Base-by-base conservation (phyloP, 2,888 invertebrate genomes). In the Drosophila kanekoi region DNA sequence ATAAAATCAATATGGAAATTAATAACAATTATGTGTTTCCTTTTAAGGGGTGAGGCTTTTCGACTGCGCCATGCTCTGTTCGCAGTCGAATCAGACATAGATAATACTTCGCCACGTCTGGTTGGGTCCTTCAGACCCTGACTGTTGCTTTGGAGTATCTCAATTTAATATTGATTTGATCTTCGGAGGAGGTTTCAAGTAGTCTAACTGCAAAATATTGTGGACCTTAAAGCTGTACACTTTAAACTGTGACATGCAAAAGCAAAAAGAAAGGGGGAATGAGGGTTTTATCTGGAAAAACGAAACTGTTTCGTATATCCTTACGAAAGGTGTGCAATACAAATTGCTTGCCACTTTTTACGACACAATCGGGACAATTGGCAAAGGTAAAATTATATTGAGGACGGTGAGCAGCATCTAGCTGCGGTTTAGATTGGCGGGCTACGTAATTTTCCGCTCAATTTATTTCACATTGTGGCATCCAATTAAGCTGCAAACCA, bases 401-500 rank as follows among this genome's bases (percentile, higher is more conserved):
- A 44, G 74, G 44, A 66, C 61, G 74, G 40, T 52, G 70, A 66
- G 65, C 62, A 60, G 44, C 67, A 68, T 71, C 77, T 74, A 72
- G 76, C 64, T 86, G 87, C 49, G 87, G 83, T 77, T 79, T 77
- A 81, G 81, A 83, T 83, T 83, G 78, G 77, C 81, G 85, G 82
- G 65, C 87, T 87, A 90, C 92, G 92, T 92, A 92, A 92, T 92
- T 92, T 92, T 92, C 91, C 89, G 92, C 92, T 92, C 92, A 92
- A 92, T 92, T 92, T 92, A 92, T 90, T 91, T 89, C 90, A 90
- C 91, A 92, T 92, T 92, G 92, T 90, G 92, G 92, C 91, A 87
- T 91, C 91, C 91, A 91, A 91, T 92, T 91, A 91, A 91, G 91
- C 90, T 90, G 87, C 87, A 90, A 82, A 72, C 81, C 73, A 53